Evolutionary conservation across 2,888 invertebrate genomes (phyloP), one percentile per base, ranked within the genome.

Genomic region (Achlya flavicornis): DNA sequence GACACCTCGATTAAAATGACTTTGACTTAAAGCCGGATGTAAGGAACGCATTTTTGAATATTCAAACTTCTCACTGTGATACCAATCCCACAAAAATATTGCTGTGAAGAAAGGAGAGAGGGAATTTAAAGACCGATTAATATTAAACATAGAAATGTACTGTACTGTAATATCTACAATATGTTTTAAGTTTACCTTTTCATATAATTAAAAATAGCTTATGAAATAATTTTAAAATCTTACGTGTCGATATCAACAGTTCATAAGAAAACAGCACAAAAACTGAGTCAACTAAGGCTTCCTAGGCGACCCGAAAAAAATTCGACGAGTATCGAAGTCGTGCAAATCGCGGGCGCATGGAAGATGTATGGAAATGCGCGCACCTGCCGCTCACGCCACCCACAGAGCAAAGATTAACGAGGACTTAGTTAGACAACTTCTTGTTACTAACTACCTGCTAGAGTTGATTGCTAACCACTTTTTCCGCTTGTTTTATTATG

Each of bases 301-400:
- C 64, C 53, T 59, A 32, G 32, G 57, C 57, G 57, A 43, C 57
- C 35, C 64, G 58, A 66, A 66, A 66, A 35, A 67, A 71, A 61
- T 61, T 57, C 58, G 63, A 62, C 58, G 61, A 60, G 64, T 62
- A 41, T 64, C 33, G 63, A 58, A 67, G 61, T 67, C 67, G 68
- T 68, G 65, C 68, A 62, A 62, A 64, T 48, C 66, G 67, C 69
- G 62, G 71, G 73, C 67, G 60, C 74, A 33, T 58, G 73, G 66
- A 70, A 73, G 74, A 71, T 66, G 72, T 79, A 80, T 80, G 80
- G 77, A 77, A 79, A 80, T 80, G 72, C 66, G 66, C 63, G 68
- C 76, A 75, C 74, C 76, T 76, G 53, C 53, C 53, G 53, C 60
- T 60, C 41, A 26, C 60, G 75, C 80, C 80, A 81, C 81, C 80